Evolutionary conservation across 2,888 invertebrate genomes (phyloP).

Genomic region (Watsonalla binaria): DNA sequence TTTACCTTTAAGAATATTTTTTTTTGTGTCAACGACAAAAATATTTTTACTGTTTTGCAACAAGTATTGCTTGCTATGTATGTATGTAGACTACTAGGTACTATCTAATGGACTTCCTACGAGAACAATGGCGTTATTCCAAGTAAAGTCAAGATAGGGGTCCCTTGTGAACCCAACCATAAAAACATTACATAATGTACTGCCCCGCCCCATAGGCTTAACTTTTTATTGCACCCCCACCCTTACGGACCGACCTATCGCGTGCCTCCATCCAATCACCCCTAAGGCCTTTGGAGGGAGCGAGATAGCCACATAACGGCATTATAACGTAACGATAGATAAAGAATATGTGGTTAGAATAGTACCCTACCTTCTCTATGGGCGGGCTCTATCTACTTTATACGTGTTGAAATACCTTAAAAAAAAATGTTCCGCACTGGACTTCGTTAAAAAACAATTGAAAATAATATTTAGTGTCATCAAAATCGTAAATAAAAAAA

Average conservation of each 20-base stretch:
- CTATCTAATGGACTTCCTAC: neutral
- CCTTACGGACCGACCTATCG: constrained; percentile 41
- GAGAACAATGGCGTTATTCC: neutral
- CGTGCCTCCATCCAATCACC: constrained; percentile 35
- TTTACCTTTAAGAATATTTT: no score
- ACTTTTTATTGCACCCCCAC: constrained; percentile 57
- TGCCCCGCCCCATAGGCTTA: constrained; percentile 54
- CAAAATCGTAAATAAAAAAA: no score
- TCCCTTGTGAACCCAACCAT: neutral
- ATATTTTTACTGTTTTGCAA: no score
- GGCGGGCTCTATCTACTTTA: constrained; percentile 13
- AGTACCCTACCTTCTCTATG: constrained; percentile 17
- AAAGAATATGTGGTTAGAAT: constrained; percentile 19
- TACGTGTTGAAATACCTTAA: no score
- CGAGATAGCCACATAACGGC: constrained; percentile 45
- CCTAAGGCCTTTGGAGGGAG: constrained; percentile 38
- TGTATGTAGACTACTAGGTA: no score
- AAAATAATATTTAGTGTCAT: no score
- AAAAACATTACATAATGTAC: constrained; percentile 23
- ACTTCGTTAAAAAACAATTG: no score
- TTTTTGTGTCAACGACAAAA: no score
- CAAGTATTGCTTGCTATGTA: no score
- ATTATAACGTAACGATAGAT: constrained; percentile 14
- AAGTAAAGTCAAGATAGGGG: neutral
- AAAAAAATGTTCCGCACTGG: no score